A percentile compares a stretch with the other conserved stretches of the same genome.
Evolutionary conservation across 2,113 vertebrate species (phyloP).

Genomic region (Ptilorrhoa leucosticta): DNA sequence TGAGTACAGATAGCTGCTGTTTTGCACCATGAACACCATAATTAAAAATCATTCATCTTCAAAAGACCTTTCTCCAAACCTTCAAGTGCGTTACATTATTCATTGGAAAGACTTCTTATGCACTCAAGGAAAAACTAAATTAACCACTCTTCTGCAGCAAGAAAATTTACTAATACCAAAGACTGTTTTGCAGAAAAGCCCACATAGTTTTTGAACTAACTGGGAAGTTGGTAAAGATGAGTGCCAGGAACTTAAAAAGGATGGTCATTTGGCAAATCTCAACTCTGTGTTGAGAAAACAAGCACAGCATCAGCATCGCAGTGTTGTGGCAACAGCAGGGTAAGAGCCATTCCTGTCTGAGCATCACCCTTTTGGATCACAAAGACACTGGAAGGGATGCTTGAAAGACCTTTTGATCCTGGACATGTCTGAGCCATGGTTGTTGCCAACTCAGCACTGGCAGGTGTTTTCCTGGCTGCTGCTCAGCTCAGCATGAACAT

Average conservation of each 20-base stretch:
- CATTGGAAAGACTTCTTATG: not conserved
- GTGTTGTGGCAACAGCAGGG: not conserved
- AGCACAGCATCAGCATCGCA: not conserved
- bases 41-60: conserved; percentile 6
- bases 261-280: not conserved
- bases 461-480: not conserved
- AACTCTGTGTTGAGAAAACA: not conserved
- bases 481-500: rapidly evolving
- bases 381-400: not conserved
- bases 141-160: not conserved
- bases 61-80: not conserved
- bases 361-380: not conserved
- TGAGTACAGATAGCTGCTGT: not conserved
- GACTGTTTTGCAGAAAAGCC: not conserved
- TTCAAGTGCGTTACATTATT: not conserved
- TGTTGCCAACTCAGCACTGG: not conserved
- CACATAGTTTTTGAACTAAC: not conserved
- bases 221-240: not conserved
- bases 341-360: not conserved
- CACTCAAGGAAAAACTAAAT: not conserved
- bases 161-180: not conserved
- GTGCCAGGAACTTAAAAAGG: not conserved
- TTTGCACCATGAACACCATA: not conserved
- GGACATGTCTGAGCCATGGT: not conserved
- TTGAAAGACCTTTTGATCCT: not conserved